phyloP scores from a whole-genome alignment of 30 jellyfish, hydroid and myxozoan genomes.

The Clytia hemisphaerica region DNA sequence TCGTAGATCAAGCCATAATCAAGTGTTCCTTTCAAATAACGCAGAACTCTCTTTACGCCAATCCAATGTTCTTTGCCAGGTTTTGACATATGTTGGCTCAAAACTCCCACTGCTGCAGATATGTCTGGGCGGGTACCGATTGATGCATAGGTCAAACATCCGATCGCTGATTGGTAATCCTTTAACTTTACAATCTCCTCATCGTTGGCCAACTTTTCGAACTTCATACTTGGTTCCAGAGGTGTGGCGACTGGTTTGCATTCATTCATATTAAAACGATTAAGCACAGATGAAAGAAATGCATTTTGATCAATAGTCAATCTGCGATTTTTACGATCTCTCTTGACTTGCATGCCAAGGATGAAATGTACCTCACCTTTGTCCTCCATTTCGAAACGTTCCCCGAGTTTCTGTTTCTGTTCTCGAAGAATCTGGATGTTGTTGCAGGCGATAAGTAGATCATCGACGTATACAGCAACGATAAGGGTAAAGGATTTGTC shows the following conservation, averaged over 20 bases:
- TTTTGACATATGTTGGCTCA: slow-evolving; percentile 14
- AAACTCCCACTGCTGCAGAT: slow-evolving; percentile 10
- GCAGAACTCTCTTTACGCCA: too few relatives aligned
- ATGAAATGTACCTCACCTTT: slow-evolving; percentile 29
- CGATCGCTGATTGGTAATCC: slow-evolving; percentile 32
- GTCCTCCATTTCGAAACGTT: slow-evolving; percentile 34
- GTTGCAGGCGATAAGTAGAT: slow-evolving; percentile 14
- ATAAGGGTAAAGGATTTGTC: too few relatives aligned
- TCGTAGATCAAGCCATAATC: too few relatives aligned
- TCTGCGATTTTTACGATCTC: not conserved
- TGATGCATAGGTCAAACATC: slow-evolving; percentile 27
- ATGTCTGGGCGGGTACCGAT: slow-evolving; percentile 36
- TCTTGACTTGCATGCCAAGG: slow-evolving; percentile 35
- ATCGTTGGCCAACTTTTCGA: slow-evolving; percentile 4
- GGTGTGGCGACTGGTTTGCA: slow-evolving; percentile 38
- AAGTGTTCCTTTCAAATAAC: too few relatives aligned
- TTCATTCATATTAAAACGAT: slow-evolving; percentile 4
- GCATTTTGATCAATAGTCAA: slow-evolving; percentile 5
- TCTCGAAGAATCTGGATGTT: slow-evolving; percentile 6
- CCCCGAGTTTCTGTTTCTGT: slow-evolving; percentile 9
- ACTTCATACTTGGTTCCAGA: slow-evolving; percentile 13
- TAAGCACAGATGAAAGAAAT: slow-evolving; percentile 13
- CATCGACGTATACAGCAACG: slow-evolving; percentile 33
- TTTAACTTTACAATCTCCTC: not conserved
- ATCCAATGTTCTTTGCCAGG: slow-evolving; percentile 28